Evolutionary conservation across 2,888 invertebrate genomes (phyloP).

Genomic region (Chrysolina americana): DNA sequence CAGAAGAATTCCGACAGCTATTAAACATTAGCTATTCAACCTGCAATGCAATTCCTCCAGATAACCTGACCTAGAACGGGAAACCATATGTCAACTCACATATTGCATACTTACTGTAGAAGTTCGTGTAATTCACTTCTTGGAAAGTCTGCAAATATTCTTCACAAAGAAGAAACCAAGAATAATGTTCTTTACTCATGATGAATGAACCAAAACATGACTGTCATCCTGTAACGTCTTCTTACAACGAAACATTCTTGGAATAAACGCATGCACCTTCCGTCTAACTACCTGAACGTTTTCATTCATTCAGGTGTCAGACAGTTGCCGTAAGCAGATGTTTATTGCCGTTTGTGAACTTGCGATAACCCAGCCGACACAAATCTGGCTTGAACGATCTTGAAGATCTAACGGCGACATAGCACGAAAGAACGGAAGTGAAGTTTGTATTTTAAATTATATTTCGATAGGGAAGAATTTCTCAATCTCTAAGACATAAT

Average conservation of each 20-base stretch:
- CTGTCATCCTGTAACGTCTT: slow-evolving; percentile 7
- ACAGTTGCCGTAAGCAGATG: slow-evolving; percentile 15
- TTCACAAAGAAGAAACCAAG: neutral
- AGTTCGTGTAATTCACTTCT: neutral
- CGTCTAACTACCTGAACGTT: slow-evolving; percentile 28
- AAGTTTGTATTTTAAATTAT: neutral
- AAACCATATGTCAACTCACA: neutral
- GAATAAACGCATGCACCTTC: slow-evolving; percentile 19
- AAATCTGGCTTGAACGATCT: slow-evolving; percentile 17
- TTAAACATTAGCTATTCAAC: too few species aligned
- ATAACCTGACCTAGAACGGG: neutral
- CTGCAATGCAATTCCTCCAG: neutral
- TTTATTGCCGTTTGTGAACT: slow-evolving; percentile 27
- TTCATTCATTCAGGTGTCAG: slow-evolving; percentile 28
- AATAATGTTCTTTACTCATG: neutral
- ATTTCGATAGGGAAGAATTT: neutral
- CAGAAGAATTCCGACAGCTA: too few species aligned
- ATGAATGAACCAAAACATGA: slow-evolving; percentile 25
- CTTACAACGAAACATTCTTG: slow-evolving; percentile 6
- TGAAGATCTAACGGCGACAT: slow-evolving; percentile 1
- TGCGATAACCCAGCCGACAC: slow-evolving; percentile 9
- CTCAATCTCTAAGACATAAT: too few species aligned
- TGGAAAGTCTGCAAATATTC: neutral
- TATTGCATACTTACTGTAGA: neutral
- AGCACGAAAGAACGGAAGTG: neutral